Evolutionary conservation across 2,113 vertebrate species (phyloP).

Genomic region (Macaca mulatta): DNA sequence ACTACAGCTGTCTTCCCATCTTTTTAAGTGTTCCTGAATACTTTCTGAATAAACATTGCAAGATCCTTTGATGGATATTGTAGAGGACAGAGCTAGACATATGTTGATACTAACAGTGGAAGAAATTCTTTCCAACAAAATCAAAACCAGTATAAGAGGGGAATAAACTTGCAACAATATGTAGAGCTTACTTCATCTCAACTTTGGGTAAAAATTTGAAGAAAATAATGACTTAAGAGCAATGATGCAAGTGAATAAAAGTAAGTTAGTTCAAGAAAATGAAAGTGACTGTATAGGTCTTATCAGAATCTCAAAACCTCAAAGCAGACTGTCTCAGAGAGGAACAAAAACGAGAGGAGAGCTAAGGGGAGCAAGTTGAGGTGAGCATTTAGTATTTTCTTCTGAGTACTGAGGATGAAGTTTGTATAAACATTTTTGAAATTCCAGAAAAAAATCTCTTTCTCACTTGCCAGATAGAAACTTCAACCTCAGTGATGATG

Average conservation of each 20-base stretch:
- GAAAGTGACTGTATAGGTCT: not conserved
- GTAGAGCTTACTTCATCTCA: not conserved
- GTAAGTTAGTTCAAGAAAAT: not conserved
- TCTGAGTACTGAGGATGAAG: not conserved
- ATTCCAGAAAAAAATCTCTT: not conserved
- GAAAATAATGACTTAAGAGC: not conserved
- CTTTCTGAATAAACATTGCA: not conserved
- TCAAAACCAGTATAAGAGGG: not conserved
- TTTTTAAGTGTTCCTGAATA: not conserved
- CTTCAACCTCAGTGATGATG: not conserved
- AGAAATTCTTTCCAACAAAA: not conserved
- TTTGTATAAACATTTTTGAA: slow-evolving; percentile 6
- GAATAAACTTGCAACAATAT: not conserved
- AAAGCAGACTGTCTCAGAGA: not conserved
- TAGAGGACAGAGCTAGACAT: not conserved
- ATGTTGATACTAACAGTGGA: not conserved
- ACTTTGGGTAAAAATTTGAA: not conserved
- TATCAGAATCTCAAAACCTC: not conserved
- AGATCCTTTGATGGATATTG: not conserved
- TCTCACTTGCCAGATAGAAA: not conserved
- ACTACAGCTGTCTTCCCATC: not conserved
- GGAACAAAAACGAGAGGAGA: not conserved
- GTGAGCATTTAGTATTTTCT: not conserved
- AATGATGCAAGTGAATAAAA: not conserved
- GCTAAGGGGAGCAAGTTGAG: not conserved